phyloP scores from a whole-genome alignment of 2,113 vertebrate species.

The Maccullochella peelii region DNA sequence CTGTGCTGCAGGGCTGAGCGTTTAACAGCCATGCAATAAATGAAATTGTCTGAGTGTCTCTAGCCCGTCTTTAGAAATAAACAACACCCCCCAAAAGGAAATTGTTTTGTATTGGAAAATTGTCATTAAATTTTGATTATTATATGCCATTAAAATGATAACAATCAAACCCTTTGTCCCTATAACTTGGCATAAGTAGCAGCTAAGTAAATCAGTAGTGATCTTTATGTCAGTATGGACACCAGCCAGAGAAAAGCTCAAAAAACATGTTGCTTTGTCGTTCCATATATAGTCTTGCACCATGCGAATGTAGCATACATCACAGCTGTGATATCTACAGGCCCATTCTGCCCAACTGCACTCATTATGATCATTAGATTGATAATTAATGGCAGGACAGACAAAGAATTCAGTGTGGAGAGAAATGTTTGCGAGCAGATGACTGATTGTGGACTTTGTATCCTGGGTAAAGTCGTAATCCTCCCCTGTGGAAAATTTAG shows the following conservation, averaged over 20 bases:
- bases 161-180: conserved; percentile 10
- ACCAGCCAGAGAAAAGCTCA: too few relatives aligned
- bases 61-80: background rate
- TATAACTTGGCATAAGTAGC: background rate
- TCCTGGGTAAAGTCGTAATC: background rate
- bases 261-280: background rate
- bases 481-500: conserved; percentile 6
- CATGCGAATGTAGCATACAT: background rate
- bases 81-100: background rate
- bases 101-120: conserved; percentile 5
- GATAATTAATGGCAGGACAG: background rate
- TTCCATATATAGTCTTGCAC: conserved; percentile 17
- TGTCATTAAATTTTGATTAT: conserved; percentile 20
- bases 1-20: background rate
- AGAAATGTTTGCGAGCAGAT: background rate
- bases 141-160: background rate
- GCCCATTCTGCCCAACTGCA: background rate
- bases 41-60: background rate
- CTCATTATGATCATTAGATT: conserved; percentile 2
- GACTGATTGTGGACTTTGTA: conserved; percentile 23
- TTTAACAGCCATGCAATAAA: conserved; percentile 14
- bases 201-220: background rate
- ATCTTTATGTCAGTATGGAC: background rate
- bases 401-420: conserved; percentile 3
- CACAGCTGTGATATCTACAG: background rate